Evolutionary conservation across 2,113 vertebrate genomes (phyloP).

Genomic region (Spermophilus dauricus): DNA sequence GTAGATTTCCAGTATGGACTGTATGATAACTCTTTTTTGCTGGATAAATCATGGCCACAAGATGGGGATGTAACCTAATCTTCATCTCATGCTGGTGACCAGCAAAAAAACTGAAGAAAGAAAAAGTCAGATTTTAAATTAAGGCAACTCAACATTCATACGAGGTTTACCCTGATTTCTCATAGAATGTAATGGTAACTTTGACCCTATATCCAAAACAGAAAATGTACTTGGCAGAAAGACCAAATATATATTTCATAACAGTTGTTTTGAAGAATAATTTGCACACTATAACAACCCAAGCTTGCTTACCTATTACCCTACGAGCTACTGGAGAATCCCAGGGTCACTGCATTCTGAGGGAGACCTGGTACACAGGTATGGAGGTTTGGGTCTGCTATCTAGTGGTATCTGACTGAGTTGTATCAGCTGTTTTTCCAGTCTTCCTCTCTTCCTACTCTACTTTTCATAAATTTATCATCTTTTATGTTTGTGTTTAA

Average conservation of each 20-base stretch:
- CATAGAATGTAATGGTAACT: background rate
- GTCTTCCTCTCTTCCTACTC: background rate
- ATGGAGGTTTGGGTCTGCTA: rapidly evolving
- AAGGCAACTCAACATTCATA: background rate
- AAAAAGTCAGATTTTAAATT: background rate
- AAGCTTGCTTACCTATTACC: background rate
- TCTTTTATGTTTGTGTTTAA: background rate
- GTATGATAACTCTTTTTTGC: background rate
- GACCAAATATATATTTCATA: background rate
- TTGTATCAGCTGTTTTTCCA: too few species aligned
- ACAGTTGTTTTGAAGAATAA: slow-evolving; percentile 10
- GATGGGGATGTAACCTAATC: slow-evolving; percentile 62
- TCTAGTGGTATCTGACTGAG: rapidly evolving
- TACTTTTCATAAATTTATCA: background rate
- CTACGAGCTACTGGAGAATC: background rate
- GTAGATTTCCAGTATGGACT: rapidly evolving
- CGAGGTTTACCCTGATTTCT: background rate
- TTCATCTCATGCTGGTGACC: background rate
- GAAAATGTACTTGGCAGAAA: slow-evolving; percentile 22
- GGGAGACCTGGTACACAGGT: rapidly evolving
- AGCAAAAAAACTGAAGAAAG: background rate
- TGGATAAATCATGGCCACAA: slow-evolving; percentile 36
- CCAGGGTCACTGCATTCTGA: background rate
- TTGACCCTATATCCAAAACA: background rate
- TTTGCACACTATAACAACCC: background rate